Evolutionary conservation across 1,140 invertebrate species (phyloP).

Genomic region (Zaprionus gabonicus): DNA sequence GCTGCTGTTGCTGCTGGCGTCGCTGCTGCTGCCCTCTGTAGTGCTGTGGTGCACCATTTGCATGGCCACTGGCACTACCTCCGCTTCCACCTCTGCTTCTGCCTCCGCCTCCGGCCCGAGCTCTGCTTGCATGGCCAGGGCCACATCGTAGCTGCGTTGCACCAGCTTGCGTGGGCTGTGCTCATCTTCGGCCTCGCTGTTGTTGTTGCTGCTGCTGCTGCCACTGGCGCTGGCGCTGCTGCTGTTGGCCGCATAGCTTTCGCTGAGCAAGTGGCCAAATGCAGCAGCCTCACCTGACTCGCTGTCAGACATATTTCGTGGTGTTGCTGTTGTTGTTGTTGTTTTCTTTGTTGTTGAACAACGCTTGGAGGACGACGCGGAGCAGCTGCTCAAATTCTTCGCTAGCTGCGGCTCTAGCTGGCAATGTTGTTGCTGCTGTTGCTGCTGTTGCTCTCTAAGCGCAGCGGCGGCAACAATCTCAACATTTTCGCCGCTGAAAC

Average conservation of each 20-base stretch:
- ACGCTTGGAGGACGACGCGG: slow-evolving; percentile 49
- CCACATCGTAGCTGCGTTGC: slow-evolving; percentile 85
- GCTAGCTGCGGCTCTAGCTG: slow-evolving; percentile 47
- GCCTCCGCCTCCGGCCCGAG: neutral
- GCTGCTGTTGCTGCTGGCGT: slow-evolving; percentile 51
- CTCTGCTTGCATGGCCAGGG: slow-evolving; percentile 84
- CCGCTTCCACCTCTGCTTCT: neutral
- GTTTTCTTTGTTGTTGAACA: slow-evolving; percentile 35
- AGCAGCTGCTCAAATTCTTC: slow-evolving; percentile 52
- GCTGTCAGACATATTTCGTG: slow-evolving; percentile 53
- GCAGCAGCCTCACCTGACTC: slow-evolving; percentile 29
- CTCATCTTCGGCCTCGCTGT: slow-evolving; percentile 43
- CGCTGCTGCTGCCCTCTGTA: slow-evolving; percentile 49
- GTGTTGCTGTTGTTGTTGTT: neutral
- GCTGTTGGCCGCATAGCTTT: slow-evolving; percentile 75
- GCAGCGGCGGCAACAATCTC: slow-evolving; percentile 84
- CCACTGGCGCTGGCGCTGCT: slow-evolving; percentile 35
- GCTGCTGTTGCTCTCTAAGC: slow-evolving; percentile 74
- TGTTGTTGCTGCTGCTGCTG: slow-evolving; percentile 28
- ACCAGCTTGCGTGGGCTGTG: slow-evolving; percentile 53
- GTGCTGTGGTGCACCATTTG: slow-evolving; percentile 63
- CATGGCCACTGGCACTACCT: slow-evolving; percentile 8
- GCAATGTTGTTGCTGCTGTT: slow-evolving; percentile 69
- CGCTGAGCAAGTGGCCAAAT: slow-evolving; percentile 56
- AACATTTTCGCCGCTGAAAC: slow-evolving; percentile 82